Percentiles rank a stretch among this genome's conserved stretches.
phyloP scores from a whole-genome alignment of 2,113 vertebrate species.

The Neoarius graeffei region DNA sequence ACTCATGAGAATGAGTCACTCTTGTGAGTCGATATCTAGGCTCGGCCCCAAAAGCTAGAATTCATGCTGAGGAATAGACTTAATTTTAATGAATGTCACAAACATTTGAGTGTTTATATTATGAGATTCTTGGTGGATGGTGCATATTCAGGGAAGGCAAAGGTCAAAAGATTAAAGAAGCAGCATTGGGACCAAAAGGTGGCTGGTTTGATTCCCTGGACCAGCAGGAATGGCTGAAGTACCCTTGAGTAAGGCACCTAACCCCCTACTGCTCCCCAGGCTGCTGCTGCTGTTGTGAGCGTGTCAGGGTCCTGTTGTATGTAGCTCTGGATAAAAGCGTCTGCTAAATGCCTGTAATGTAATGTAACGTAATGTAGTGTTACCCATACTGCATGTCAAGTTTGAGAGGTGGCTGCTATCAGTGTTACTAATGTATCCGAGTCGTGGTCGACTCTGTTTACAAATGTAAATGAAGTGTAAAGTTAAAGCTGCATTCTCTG shows the following conservation, averaged over 20 bases:
- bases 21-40: neutral
- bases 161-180: too few relatives aligned
- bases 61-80: neutral
- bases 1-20: neutral
- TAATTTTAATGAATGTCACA: neutral
- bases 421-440: too few relatives aligned
- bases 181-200: too few relatives aligned
- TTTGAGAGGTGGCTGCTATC: neutral
- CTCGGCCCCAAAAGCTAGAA: slow-evolving; percentile 15
- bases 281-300: too few relatives aligned
- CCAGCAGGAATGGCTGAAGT: too few relatives aligned
- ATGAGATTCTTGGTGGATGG: neutral
- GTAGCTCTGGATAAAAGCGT: too few relatives aligned
- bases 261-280: too few relatives aligned
- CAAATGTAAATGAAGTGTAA: neutral
- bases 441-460: neutral
- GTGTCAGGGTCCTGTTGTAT: too few relatives aligned
- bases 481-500: neutral
- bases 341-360: too few relatives aligned
- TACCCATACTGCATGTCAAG: neutral
- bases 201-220: too few relatives aligned
- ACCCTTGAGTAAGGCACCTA: too few relatives aligned
- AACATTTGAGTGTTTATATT: neutral
- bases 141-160: neutral
- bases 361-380: too few relatives aligned